Evolutionary conservation across 2,797 vertebrate genomes (phyloP).

Genomic region (Xiphophorus birchmanni): DNA sequence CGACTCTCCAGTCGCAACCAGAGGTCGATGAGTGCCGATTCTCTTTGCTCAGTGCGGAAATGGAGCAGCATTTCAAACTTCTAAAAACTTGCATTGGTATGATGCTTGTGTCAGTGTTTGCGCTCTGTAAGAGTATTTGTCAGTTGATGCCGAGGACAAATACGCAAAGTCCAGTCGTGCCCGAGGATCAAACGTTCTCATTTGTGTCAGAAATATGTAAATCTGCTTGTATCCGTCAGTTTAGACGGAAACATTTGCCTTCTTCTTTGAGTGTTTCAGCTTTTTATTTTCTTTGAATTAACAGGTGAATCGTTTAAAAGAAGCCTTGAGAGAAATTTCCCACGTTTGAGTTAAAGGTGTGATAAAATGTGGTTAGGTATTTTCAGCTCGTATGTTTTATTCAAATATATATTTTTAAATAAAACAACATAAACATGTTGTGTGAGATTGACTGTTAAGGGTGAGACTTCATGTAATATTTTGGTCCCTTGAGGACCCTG

Average conservation of each 20-base stretch:
- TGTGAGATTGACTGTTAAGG: background rate
- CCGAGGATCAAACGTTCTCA: conserved; percentile 24
- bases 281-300: background rate
- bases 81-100: background rate
- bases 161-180: conserved; percentile 2
- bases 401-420: background rate
- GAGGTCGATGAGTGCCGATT: background rate
- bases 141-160: conserved; percentile 7
- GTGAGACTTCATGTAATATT: background rate
- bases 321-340: background rate
- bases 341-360: background rate
- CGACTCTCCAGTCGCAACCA: conserved; percentile 20
- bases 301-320: background rate
- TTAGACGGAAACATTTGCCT: conserved; percentile 9
- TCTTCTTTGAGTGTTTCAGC: background rate
- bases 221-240: conserved; percentile 49
- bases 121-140: conserved; percentile 1
- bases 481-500: background rate
- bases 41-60: background rate
- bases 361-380: background rate
- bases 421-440: background rate
- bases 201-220: conserved; percentile 51
- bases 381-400: background rate
- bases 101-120: background rate
- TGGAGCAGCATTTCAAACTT: background rate